Evolutionary conservation across 2,797 vertebrate species (phyloP), one percentile per base, ranked within the genome.

Genomic region (Protosalanx chinensis): DNA sequence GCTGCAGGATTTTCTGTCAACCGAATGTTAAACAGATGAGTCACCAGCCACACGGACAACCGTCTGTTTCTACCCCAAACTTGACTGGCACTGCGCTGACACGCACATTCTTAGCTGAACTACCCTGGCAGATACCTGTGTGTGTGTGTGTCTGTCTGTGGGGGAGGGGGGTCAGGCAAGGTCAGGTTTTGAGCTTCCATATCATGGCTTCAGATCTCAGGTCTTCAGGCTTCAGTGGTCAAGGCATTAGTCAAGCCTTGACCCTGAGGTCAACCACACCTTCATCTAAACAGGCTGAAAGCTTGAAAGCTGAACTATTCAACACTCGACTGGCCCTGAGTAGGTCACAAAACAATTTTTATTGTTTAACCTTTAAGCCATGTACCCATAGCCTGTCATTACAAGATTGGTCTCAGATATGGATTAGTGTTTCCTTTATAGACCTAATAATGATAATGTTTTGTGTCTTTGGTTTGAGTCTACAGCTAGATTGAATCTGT

Each of bases 1-100:
- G 95, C 79, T 99, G 97, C 75, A 99, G 93, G 84, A 99, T 98
- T 98, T 99, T 99, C 97, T 99, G 86, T 56, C 29, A 37, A 35
- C 29, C 57, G 4, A 5, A 74, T 58, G 49, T 30, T 27, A 66
- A 77, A 18, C 61, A 76, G 29, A 71, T n/a, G 6, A 33, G 27
- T 49, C 6, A 32, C 69, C 51, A 56, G 3, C 15, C 51, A 56
- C 51, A 56, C 7, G 67, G 5, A 16, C 29, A 35, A 29, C 20
- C 4, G 27, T 30, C 49, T 32, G 46, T 49, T 53, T 56, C 16
- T 7, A 67, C 49, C 27, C 29, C 16, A 67, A 56, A 64, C 62
- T 33, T 5, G 62, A 15, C 20, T 15, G 12, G 37, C 20, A 64
- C n/a, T 27, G 27, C 10, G 7, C 29, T 33, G 3, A 27, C 35